Base-by-base conservation (phyloP, 2,888 invertebrate species). In the Ophion ventricosus region DNA sequence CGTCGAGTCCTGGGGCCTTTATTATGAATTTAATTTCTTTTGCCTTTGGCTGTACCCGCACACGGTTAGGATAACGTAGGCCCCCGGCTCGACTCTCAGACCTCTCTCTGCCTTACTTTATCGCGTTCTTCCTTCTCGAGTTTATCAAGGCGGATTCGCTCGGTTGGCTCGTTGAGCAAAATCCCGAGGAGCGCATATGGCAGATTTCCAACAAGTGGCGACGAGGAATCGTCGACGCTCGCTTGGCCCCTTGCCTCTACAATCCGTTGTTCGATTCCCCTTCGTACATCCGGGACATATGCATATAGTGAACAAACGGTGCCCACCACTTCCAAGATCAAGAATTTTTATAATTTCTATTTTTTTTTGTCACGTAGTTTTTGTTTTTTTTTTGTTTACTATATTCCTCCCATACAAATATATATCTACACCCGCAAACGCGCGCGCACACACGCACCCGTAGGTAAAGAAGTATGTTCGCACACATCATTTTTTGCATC, bases 131-230 rank as follows among this genome's bases (percentile, higher is more conserved):
- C 70, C 61, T 79, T 29, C 70, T 61, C 81, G 40, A 20, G 29
- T 29, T 70, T 72, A 20, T 54, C n/a, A 49, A 14, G 17, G 29
- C 54, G 49, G 29, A n/a, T n/a, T 82, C 26, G 76, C 49, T 49
- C 49, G 49, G 49, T 49, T 49, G 0, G 61, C 84, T 78, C 86
- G 78, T 78, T 14, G 84, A 80, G 83, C 82, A 82, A 87, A 87
- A 86, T 26, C 81, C 43, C 56, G 29, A 87, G 89, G n/a, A n/a
- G 88, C 49, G 17, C 90, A 89, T 89, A 91, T 89, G 91, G 90
- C 90, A 88, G 87, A 89, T 88, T 90, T 91, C 90, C 92, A 91
- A 91, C 92, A 92, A 92, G 92, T 91, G 91, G 90, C 88, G 88
- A 85, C 73, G 67, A 74, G 70, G 43, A 79, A 67, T 67, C 26